A percentile compares a stretch with the other conserved stretches of the same genome.
phyloP scores from a whole-genome alignment of 1,140 invertebrate genomes.

The Tetragonula clypearis region DNA sequence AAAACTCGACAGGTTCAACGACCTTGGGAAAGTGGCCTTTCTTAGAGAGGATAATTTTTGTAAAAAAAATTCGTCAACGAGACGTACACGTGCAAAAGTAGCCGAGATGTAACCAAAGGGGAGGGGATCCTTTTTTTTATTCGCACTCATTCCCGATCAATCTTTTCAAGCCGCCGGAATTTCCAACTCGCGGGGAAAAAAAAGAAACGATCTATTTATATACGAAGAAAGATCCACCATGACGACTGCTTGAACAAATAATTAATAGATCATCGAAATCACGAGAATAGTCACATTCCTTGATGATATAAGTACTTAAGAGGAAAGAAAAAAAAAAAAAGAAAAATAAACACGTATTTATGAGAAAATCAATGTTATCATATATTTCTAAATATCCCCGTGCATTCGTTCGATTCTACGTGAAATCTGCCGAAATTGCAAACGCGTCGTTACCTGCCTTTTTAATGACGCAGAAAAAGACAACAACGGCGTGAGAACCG shows the following conservation, averaged over 20 bases:
- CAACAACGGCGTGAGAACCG: not conserved
- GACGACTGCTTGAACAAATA: not conserved
- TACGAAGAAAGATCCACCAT: not conserved
- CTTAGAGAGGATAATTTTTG: constrained; percentile 20
- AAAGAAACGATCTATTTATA: not conserved
- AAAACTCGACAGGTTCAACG: constrained; percentile 5
- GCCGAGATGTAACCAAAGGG: not conserved
- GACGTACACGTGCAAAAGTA: not conserved
- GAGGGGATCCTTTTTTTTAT: not conserved
- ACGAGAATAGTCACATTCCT: not conserved
- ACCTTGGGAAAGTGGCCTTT: constrained; percentile 20
- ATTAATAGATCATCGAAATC: not conserved
- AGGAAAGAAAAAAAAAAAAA: not conserved
- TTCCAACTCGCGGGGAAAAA: not conserved
- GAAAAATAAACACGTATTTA: not conserved
- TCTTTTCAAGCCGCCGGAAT: not conserved
- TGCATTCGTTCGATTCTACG: too few relatives aligned
- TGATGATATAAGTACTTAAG: not conserved
- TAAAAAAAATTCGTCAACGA: constrained; percentile 6
- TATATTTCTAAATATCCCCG: not conserved
- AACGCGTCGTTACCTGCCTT: too few relatives aligned
- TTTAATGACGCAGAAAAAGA: not conserved
- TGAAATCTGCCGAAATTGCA: not conserved
- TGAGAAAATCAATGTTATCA: not conserved
- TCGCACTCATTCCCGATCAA: not conserved